Evolutionary conservation across 1,140 invertebrate species (phyloP).

Genomic region (Planococcus citri): DNA sequence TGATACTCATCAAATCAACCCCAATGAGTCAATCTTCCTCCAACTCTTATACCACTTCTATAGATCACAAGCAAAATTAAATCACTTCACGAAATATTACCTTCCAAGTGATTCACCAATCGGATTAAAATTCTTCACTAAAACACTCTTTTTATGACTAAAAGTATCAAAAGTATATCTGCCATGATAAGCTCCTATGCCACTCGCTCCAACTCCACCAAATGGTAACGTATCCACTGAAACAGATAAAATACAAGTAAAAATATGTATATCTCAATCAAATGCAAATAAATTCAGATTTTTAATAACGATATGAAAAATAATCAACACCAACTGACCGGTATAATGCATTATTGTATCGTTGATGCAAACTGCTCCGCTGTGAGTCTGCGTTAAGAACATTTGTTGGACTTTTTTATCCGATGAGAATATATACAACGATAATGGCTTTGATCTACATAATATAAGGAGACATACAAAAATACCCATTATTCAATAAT

Average conservation of each 20-base stretch:
- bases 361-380: constrained; percentile 76
- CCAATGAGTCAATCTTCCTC: too few relatives aligned
- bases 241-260: constrained; percentile 29
- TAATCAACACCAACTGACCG: constrained; percentile 56
- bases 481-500: too few relatives aligned
- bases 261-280: too few relatives aligned
- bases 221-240: constrained; percentile 67
- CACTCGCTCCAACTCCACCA: constrained; percentile 76
- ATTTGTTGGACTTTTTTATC: constrained; percentile 56
- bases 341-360: constrained; percentile 81
- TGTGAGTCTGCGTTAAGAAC: constrained; percentile 62
- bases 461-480: too few relatives aligned
- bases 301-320: neutral
- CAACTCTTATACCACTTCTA: too few relatives aligned
- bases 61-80: too few relatives aligned
- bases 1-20: too few relatives aligned
- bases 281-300: too few relatives aligned
- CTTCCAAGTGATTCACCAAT: constrained; percentile 56
- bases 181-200: constrained; percentile 88
- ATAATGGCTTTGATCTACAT: constrained; percentile 69
- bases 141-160: constrained; percentile 74
- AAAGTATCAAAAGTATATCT: constrained; percentile 85
- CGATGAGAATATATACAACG: constrained; percentile 75
- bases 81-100: constrained; percentile 48
- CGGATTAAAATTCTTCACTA: constrained; percentile 56